Evolutionary conservation across 1,140 invertebrate genomes (phyloP).

Genomic region (Drosophila mauritiana): DNA sequence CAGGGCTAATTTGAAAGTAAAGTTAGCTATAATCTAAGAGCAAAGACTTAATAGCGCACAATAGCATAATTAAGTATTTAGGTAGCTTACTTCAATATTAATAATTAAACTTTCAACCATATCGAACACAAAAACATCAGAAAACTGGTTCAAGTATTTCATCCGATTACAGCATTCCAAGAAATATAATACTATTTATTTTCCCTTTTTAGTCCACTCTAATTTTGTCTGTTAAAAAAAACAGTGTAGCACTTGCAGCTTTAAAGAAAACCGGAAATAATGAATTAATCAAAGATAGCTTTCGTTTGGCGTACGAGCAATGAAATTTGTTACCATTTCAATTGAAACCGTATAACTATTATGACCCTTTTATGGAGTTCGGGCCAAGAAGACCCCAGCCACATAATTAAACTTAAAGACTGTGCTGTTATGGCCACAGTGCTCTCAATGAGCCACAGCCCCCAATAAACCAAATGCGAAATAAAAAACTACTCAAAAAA

Average conservation of each 20-base stretch:
- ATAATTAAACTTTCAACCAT: not conserved
- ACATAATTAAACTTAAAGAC: constrained; percentile 74
- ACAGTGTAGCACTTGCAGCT: not conserved
- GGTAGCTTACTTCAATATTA: too few relatives aligned
- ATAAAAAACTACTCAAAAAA: constrained; percentile 33
- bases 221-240: not conserved
- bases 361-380: constrained; percentile 33
- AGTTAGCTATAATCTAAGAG: not conserved
- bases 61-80: not conserved
- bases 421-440: constrained; percentile 60
- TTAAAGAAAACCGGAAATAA: constrained; percentile 12
- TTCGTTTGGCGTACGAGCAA: constrained; percentile 27
- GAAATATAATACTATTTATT: not conserved
- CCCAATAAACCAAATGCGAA: constrained; percentile 46
- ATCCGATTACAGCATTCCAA: not conserved
- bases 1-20: not conserved
- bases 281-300: constrained; percentile 26
- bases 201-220: too few relatives aligned
- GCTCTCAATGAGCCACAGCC: constrained; percentile 64
- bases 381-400: constrained; percentile 50
- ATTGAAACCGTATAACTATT: constrained; percentile 55
- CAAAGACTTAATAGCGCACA: not conserved
- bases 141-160: not conserved
- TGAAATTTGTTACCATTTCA: constrained; percentile 62
- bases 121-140: not conserved